Evolutionary conservation across 2,888 invertebrate genomes (phyloP), one percentile per base, ranked within the genome.

Genomic region (Troides oblongomaculatus): DNA sequence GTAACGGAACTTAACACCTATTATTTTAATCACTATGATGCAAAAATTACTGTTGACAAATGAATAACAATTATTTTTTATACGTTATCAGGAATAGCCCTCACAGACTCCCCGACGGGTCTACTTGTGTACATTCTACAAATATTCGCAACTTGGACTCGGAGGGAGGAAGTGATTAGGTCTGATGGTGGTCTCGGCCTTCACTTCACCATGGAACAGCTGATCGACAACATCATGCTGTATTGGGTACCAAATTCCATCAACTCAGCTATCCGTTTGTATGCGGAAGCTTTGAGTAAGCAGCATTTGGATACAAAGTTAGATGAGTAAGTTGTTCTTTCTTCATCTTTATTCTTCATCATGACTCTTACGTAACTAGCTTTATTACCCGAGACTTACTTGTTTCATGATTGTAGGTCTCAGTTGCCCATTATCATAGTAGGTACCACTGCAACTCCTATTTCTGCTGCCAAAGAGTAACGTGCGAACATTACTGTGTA

Each of bases 111-210:
- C 1, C 97, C 97, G 0, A 92, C 94, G 2, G 97, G 96, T 18
- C 88, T 97, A 62, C 96, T 97, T 0, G 96, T 96, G 0, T 97
- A 97, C 77, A 95, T 97, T 70, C 82, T 97, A 64, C 97, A 97
- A 82, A 97, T 97, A 85, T 97, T 97, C 86, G 94, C 95, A 23
- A 94, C 94, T 0, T 96, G 96, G 95, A 70, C 70, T 2, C 43
- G 66, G 14, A 43, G 62, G 2, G 30, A 56, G 17, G 66, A 70
- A 88, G 94, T 93, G 93, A 93, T 93, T 93, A 93, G 92, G 93
- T 93, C 94, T 93, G 92, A 93, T 87, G 93, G 93, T 90, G 93
- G 90, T 86, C 89, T 92, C 88, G 87, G 89, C 8, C 63, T 66
- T 21, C 63, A 70, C 59, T 66, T 60, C 43, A 66, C 59, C 2